A percentile compares a stretch with the other conserved stretches of the same genome.
These are phyloP conservation scores for Typhlichthys subterraneus DNA, from an alignment of 2,797 vertebrate genomes.

Conservation along the genomic window DNA sequence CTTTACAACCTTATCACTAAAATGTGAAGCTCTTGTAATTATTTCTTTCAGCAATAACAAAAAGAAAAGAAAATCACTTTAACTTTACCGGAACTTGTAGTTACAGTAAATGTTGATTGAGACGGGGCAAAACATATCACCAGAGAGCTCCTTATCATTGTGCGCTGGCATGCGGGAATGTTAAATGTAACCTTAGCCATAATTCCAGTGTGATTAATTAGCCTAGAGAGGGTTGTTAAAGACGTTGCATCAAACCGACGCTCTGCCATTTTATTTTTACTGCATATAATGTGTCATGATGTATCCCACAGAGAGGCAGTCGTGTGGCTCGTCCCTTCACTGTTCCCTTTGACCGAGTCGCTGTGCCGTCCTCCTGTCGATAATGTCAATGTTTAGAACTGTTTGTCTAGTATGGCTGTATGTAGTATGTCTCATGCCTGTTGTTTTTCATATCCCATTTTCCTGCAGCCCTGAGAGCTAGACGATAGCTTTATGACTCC, in stretches of 20 bases:
- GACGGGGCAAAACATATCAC: conserved; percentile 15
- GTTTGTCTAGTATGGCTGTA: conserved; percentile 52
- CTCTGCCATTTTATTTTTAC: conserved; percentile 59
- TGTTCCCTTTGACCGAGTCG: conserved; percentile 32
- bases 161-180: conserved; percentile 31
- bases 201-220: conserved; percentile 55
- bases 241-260: conserved; percentile 41
- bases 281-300: conserved; percentile 66
- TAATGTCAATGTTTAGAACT: conserved; percentile 49
- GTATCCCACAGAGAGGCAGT: conserved; percentile 55
- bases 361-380: conserved; percentile 27
- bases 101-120: conserved; percentile 15
- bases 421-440: conserved; percentile 58
- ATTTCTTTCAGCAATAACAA: background rate
- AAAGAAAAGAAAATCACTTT: background rate
- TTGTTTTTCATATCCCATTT: conserved; percentile 58
- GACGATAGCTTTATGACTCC: conserved; percentile 4
- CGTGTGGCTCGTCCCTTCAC: conserved; percentile 47
- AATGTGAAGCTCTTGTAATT: background rate
- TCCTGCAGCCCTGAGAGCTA: conserved; percentile 36
- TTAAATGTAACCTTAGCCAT: conserved; percentile 44
- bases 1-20: background rate
- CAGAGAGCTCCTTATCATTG: conserved; percentile 15
- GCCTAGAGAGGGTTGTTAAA: conserved; percentile 48
- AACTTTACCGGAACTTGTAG: background rate